A percentile compares a stretch with the other conserved stretches of the same genome.
Conservation (phyloP, 2,888 invertebrate genomes). For the Dolichopus griseipennis region DNA sequence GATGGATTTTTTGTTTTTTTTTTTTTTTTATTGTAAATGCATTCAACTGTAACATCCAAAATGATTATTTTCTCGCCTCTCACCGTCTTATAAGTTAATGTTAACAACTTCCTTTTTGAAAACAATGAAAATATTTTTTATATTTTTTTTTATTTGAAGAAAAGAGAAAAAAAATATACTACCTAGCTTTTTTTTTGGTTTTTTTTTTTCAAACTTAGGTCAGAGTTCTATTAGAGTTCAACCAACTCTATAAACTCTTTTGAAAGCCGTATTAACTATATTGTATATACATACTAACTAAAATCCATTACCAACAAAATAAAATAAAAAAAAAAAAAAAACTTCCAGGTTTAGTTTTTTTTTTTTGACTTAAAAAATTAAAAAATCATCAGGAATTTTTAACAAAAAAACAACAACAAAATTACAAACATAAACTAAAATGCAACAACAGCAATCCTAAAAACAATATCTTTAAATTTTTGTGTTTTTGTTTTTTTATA, state of each 20-base stretch:
- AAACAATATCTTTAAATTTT: no score
- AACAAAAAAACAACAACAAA: no score
- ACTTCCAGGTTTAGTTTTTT: not conserved
- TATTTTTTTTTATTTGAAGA: no score
- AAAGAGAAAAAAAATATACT: not conserved
- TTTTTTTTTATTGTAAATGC: not conserved
- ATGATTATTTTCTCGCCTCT: conserved; percentile 2
- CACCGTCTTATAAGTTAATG: not conserved
- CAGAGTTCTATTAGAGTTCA: conserved; percentile 1
- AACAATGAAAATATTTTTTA: not conserved
- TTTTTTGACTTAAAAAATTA: not conserved
- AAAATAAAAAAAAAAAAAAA: no score
- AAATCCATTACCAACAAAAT: not conserved
- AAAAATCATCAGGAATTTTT: no score
- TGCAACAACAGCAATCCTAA: no score
- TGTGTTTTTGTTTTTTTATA: no score
- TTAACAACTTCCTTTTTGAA: conserved; percentile 1
- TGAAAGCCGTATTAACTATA: not conserved
- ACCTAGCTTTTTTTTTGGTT: no score
- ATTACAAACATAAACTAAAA: no score
- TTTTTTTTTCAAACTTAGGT: not conserved
- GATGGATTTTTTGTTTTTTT: not conserved
- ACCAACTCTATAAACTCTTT: not conserved
- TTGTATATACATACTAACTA: not conserved
- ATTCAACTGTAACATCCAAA: not conserved